Conservation (phyloP, 2,113 vertebrate genomes). For the Hypanus sabinus region DNA sequence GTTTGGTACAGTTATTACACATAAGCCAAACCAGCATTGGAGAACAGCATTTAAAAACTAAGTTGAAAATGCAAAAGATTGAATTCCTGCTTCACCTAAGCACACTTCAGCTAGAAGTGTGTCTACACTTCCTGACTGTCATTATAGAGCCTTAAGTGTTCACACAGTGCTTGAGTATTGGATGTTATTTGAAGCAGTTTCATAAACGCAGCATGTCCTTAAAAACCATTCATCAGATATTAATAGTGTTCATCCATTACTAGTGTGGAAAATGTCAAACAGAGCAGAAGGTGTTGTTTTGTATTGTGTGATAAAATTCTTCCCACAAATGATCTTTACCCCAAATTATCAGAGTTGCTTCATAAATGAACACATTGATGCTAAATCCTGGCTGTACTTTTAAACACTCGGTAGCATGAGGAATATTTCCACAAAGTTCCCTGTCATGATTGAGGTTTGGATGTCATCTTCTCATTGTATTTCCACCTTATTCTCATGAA, state of each 20-base stretch:
- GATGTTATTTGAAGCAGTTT: neutral
- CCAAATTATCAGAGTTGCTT: neutral
- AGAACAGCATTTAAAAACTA: neutral
- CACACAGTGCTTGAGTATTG: neutral
- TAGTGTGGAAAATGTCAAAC: neutral
- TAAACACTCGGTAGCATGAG: too few relatives aligned
- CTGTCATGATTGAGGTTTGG: too few relatives aligned
- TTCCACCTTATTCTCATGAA: too few relatives aligned
- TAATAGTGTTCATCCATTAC: neutral
- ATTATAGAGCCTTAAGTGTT: neutral
- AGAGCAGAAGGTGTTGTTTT: neutral
- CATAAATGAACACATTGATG: neutral
- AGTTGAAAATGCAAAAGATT: neutral
- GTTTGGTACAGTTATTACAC: neutral
- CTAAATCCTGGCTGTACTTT: too few relatives aligned
- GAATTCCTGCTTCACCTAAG: neutral
- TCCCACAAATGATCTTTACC: neutral
- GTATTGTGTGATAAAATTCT: neutral
- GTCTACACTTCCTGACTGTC: too few relatives aligned
- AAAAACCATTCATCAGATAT: neutral
- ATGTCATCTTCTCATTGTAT: too few relatives aligned
- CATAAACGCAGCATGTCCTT: neutral
- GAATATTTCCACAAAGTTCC: neutral
- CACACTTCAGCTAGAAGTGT: neutral
- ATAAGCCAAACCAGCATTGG: neutral